Percentiles rank a stretch among this genome's conserved stretches.
These are phyloP conservation scores for Lithobius niger DNA, from an alignment of 1,140 invertebrate genomes.

Conservation along the genomic window DNA sequence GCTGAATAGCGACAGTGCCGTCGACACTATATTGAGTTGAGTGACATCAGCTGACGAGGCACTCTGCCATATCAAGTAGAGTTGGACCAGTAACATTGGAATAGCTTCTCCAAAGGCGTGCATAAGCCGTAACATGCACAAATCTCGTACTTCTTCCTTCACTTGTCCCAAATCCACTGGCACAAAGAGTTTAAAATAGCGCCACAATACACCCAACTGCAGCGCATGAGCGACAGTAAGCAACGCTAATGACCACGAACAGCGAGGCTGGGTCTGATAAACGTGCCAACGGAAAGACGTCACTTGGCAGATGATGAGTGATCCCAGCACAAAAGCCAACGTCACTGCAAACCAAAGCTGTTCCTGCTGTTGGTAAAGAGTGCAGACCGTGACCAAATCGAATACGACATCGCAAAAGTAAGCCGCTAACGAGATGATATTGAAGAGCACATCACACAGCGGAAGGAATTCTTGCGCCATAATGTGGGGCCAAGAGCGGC, in stretches of 20 bases:
- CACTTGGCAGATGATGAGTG: conserved; percentile 58
- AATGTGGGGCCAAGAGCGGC: not conserved
- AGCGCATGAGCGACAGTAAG: conserved; percentile 65
- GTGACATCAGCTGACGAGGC: conserved; percentile 41
- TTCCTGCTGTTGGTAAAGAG: conserved; percentile 47
- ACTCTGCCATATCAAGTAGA: conserved; percentile 48
- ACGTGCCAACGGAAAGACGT: conserved; percentile 36
- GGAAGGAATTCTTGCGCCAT: conserved; percentile 54
- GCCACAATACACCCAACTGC: conserved; percentile 72
- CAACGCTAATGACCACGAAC: too few species aligned
- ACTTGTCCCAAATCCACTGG: conserved; percentile 69
- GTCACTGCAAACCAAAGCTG: conserved; percentile 46
- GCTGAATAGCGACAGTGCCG: conserved; percentile 62
- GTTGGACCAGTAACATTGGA: conserved; percentile 68
- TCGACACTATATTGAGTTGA: conserved; percentile 67
- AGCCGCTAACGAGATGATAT: conserved; percentile 75
- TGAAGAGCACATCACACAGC: conserved; percentile 77
- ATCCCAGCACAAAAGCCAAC: conserved; percentile 48
- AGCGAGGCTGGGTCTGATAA: conserved; percentile 30
- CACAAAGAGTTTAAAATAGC: conserved; percentile 74
- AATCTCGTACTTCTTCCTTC: conserved; percentile 63
- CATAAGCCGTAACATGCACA: conserved; percentile 63
- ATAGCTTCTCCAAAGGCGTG: conserved; percentile 77
- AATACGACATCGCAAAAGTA: conserved; percentile 86
- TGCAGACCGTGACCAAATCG: conserved; percentile 69